Conservation (phyloP, 2,888 invertebrate species). For the Parapristionchus giblindavisi region DNA sequence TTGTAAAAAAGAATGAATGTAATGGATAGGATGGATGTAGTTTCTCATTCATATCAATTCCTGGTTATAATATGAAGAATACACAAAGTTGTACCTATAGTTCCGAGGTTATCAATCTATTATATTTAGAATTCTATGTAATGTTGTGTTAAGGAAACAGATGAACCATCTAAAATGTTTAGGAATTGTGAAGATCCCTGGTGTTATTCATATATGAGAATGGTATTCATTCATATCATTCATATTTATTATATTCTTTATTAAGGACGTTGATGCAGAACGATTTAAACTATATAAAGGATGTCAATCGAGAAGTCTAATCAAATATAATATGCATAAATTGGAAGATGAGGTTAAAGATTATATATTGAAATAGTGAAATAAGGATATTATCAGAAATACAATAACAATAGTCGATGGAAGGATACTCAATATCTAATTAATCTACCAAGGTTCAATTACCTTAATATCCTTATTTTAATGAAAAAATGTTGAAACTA, state of each 20-base stretch:
- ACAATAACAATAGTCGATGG: constrained; percentile 27
- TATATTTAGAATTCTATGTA: not conserved
- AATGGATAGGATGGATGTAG: constrained; percentile 49
- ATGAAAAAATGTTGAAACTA: not conserved
- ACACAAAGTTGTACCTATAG: constrained; percentile 45
- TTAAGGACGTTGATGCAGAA: constrained; percentile 15
- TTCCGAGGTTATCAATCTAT: constrained; percentile 1
- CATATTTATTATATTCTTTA: not conserved
- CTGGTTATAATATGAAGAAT: constrained; percentile 44
- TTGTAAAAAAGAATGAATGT: not conserved
- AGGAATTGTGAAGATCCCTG: constrained; percentile 59
- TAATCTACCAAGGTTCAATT: constrained; percentile 10
- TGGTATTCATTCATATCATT: constrained; percentile 41
- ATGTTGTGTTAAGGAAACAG: constrained; percentile 49
- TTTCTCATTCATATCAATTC: constrained; percentile 47
- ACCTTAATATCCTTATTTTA: not conserved
- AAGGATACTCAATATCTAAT: not conserved
- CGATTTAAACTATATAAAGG: not conserved
- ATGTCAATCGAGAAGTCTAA: constrained; percentile 1
- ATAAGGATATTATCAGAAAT: not conserved
- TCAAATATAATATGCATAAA: constrained; percentile 30
- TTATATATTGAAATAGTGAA: not conserved
- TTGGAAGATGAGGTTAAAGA: not conserved
- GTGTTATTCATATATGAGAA: constrained; percentile 55
- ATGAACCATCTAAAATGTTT: constrained; percentile 47